Evolutionary conservation across 2,797 vertebrate genomes (phyloP).

Genomic region (Echiichthys vipera): DNA sequence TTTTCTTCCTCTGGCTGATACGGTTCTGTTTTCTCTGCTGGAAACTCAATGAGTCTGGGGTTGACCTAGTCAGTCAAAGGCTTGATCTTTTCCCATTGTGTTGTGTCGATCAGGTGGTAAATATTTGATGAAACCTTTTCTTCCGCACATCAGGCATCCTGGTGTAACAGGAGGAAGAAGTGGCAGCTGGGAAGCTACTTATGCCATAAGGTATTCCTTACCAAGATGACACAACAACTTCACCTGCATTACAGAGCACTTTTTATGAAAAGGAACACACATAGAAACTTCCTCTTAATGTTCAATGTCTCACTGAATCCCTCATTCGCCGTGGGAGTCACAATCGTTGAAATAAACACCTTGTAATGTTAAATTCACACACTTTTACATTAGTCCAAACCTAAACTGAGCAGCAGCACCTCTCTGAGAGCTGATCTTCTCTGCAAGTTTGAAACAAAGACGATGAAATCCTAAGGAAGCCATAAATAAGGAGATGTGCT

Average conservation of each 20-base stretch:
- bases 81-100: conserved; percentile 82
- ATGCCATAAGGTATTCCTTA: conserved; percentile 77
- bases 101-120: conserved; percentile 81
- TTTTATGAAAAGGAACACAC: conserved; percentile 11
- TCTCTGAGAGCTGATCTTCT: conserved; percentile 38
- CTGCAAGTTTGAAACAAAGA: conserved; percentile 69
- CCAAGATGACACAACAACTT: conserved; percentile 60
- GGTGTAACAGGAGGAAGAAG: conserved; percentile 78
- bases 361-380: conserved; percentile 9
- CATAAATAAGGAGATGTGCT: conserved; percentile 81
- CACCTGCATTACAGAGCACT: conserved; percentile 27
- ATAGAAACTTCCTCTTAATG: not conserved
- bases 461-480: conserved; percentile 64
- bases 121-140: conserved; percentile 87
- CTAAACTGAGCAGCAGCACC: conserved; percentile 17
- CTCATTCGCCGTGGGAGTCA: not conserved
- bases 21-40: conserved; percentile 46
- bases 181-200: conserved; percentile 81
- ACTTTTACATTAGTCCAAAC: not conserved
- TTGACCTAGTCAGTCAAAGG: conserved; percentile 78
- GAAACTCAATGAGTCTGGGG: conserved; percentile 77
- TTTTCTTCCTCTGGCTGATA: conserved; percentile 53
- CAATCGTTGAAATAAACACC: conserved; percentile 28
- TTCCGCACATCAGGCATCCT: conserved; percentile 72
- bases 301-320: not conserved